Evolutionary conservation across 2,797 vertebrate species (phyloP), one percentile per base, ranked within the genome.

Genomic region (Schizothorax lantsangensis): DNA sequence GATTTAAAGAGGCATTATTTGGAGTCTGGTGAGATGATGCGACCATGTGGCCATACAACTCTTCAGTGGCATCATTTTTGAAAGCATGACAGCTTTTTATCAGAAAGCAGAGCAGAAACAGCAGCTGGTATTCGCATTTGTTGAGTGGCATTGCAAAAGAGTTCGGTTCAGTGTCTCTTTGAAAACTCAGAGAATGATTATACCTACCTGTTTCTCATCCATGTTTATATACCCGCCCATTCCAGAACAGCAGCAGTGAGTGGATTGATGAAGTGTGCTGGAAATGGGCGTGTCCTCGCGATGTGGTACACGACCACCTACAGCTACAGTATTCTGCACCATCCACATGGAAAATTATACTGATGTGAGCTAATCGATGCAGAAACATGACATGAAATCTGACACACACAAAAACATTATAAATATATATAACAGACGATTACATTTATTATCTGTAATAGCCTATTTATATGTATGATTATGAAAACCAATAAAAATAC

Each of bases 21-120:
- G 94, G 88, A 81, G 92, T 92, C 57, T 95, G 94, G 23, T 91
- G 91, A 2, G 92, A 83, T 15, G 93, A 91, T 83, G 91, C 94
- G 75, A 89, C 91, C 36, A 92, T 90, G 83, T 95, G 95, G 0
- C 93, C 91, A 45, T 93, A 92, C 83, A 95, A 90, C 62, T 96
- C 94, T 94, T 99, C 97, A 0, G 97, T 98, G 80, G 94, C 97
- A 91, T 97, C 94, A 82, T 99, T 99, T 91, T 97, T 96, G 90
- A 97, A 96, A 89, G 96, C 95, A 87, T 90, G 92, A 91, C 92
- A 94, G 93, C 92, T 95, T 92, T 91, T 93, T 84, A 95, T 91
- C 75, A 96, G 91, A 90, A 96, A 88, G 91, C 96, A 95, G 68
- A 96, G 90, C 26, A 96, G 89, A 83, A 94, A 89, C 62, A 97